phyloP scores from a whole-genome alignment of 2,888 invertebrate genomes.

The Crepidodera aurea region DNA sequence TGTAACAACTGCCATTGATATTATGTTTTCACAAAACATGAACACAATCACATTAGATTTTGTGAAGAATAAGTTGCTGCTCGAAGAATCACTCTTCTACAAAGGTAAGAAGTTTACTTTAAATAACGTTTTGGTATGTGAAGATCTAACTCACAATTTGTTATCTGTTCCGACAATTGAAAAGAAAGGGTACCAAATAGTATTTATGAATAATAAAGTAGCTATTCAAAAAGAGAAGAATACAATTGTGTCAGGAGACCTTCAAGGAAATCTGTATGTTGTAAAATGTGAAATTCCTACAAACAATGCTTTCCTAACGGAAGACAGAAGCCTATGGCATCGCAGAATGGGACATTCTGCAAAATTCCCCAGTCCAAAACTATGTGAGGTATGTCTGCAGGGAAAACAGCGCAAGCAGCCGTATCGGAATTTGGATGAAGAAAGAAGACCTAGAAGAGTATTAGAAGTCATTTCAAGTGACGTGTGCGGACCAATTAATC shows the following conservation, averaged over 20 bases:
- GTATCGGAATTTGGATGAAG: background rate
- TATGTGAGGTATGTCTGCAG: slow-evolving; percentile 25
- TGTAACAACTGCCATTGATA: no score
- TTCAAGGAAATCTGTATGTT: slow-evolving; percentile 18
- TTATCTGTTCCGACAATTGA: slow-evolving; percentile 20
- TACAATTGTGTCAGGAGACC: background rate
- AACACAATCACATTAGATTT: no score
- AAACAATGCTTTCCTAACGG: background rate
- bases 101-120: no score
- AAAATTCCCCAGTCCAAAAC: slow-evolving; percentile 6
- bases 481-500: slow-evolving; percentile 32
- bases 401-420: slow-evolving; percentile 24
- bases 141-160: slow-evolving; percentile 16
- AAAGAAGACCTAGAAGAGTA: slow-evolving; percentile 26
- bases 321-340: slow-evolving; percentile 10
- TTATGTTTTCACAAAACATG: no score
- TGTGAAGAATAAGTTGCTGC: no score
- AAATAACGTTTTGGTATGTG: slow-evolving; percentile 17
- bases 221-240: slow-evolving; percentile 3
- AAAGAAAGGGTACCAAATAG: slow-evolving; percentile 8
- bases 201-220: slow-evolving; percentile 14
- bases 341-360: slow-evolving; percentile 28
- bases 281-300: background rate
- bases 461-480: slow-evolving; percentile 32
- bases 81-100: no score